A percentile compares a stretch with the other conserved stretches of the same genome.
Evolutionary conservation across 2,888 invertebrate genomes (phyloP).

Genomic region (Amphiduros pacificus): DNA sequence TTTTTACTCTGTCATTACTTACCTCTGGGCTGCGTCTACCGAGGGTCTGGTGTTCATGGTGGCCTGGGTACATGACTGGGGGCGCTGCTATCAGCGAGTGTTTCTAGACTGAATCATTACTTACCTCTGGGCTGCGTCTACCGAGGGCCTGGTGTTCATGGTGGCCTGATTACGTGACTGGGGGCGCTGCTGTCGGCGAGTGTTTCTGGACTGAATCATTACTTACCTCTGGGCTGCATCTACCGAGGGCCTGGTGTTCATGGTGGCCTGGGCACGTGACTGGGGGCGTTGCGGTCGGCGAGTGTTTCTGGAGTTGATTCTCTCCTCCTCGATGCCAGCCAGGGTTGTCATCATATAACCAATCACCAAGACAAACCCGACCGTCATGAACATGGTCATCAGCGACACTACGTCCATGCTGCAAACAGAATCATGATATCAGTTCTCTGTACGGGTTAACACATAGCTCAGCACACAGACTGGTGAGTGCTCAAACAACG

Average conservation of each 20-base stretch:
- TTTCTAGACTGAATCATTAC: no score
- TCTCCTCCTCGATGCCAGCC: constrained; percentile 34
- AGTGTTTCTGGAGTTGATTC: neutral
- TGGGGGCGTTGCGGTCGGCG: neutral
- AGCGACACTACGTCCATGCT: constrained; percentile 73
- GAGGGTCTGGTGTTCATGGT: no score
- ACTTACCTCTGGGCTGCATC: no score
- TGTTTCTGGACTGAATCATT: no score
- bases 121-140: no score
- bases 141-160: no score
- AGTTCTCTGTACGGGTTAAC: no score
- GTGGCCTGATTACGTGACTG: neutral
- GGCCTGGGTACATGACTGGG: neutral
- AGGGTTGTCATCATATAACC: constrained; percentile 79
- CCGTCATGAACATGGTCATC: constrained; percentile 75
- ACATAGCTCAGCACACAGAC: no score
- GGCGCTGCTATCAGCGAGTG: neutral
- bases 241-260: no score
- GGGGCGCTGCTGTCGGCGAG: neutral
- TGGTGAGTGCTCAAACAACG: no score
- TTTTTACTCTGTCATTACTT: no score
- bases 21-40: no score
- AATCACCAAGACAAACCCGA: constrained; percentile 75
- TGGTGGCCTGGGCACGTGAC: neutral
- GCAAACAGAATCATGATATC: constrained; percentile 21